phyloP scores from a whole-genome alignment of 2,113 vertebrate species.

The Brachypteracias leptosomus region DNA sequence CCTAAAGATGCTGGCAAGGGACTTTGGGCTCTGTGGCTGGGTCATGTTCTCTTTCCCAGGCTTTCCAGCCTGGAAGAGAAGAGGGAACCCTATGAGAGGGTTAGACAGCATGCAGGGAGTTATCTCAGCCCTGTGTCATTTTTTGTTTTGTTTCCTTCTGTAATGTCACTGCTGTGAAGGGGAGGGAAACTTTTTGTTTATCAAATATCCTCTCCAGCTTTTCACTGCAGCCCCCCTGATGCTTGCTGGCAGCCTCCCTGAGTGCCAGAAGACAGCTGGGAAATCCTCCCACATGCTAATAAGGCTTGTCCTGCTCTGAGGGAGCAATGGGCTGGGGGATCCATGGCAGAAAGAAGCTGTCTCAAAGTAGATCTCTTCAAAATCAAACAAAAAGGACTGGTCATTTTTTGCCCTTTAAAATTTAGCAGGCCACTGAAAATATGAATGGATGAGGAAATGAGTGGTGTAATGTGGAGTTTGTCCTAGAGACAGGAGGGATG shows the following conservation, averaged over 20 bases:
- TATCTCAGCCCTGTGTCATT: background rate
- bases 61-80: background rate
- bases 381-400: background rate
- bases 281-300: background rate
- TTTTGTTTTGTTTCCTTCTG: background rate
- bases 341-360: background rate
- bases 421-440: background rate
- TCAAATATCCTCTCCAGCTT: background rate
- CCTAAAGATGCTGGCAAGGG: background rate
- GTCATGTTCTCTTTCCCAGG: background rate
- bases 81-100: background rate
- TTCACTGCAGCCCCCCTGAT: background rate
- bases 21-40: background rate
- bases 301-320: background rate
- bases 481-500: background rate
- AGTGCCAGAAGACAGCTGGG: background rate
- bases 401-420: background rate
- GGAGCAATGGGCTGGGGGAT: background rate
- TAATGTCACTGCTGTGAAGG: background rate
- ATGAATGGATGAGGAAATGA: background rate
- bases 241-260: background rate
- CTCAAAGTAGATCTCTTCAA: background rate
- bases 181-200: background rate
- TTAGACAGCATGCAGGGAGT: rapidly evolving
- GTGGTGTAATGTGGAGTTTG: background rate